Evolutionary conservation across 1,140 invertebrate species (phyloP).

Genomic region (Procambarus virginalis): DNA sequence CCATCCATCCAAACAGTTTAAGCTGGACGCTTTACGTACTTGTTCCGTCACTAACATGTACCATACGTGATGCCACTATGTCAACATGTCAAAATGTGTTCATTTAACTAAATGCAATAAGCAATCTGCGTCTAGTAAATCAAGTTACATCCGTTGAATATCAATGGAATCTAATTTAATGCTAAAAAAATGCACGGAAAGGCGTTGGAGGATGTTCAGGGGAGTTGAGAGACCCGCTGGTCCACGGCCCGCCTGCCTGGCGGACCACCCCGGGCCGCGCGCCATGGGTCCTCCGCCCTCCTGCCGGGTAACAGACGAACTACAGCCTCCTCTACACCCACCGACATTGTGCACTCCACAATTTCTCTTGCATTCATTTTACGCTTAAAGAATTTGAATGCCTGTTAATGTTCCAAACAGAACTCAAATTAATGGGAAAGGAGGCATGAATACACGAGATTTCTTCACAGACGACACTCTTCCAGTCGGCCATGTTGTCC

Average conservation of each 20-base stretch:
- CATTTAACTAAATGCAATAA: neutral
- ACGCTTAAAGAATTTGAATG: conserved; percentile 44
- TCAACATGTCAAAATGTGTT: neutral
- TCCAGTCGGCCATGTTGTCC: conserved; percentile 7
- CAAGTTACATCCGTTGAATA: neutral
- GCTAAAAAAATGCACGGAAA: neutral
- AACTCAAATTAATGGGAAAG: conserved; percentile 39
- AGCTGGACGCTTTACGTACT: neutral
- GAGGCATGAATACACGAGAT: conserved; percentile 42
- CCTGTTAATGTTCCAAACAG: conserved; percentile 32
- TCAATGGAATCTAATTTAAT: neutral
- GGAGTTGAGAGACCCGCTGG: neutral
- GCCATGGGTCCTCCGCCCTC: conserved; percentile 31
- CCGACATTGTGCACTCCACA: conserved; percentile 33
- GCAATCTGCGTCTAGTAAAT: neutral
- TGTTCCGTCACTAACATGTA: neutral
- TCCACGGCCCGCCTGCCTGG: neutral
- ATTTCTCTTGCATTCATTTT: conserved; percentile 46
- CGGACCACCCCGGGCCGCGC: conserved; percentile 44
- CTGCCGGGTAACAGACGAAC: conserved; percentile 60
- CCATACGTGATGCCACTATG: neutral
- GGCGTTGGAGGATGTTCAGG: neutral
- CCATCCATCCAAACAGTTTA: neutral
- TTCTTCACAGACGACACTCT: neutral
- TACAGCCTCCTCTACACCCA: conserved; percentile 55